Conservation (phyloP, 2,888 invertebrate species). For the Sinopyrophorus schimmeli region DNA sequence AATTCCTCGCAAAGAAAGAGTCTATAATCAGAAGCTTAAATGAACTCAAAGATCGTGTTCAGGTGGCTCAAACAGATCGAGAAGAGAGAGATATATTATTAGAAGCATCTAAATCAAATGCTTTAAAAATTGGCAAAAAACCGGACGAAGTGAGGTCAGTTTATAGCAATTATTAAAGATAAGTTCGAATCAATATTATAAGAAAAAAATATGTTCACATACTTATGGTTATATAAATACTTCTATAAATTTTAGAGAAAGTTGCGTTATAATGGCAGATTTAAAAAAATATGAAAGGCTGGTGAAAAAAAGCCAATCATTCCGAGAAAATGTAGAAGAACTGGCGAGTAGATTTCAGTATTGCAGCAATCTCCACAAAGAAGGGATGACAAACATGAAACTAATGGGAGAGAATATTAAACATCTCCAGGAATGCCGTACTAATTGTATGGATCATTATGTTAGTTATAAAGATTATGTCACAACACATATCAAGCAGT, state of each 20-base stretch:
- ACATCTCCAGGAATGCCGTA: too few species aligned
- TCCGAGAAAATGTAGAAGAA: conserved; percentile 42
- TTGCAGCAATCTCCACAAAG: conserved; percentile 46
- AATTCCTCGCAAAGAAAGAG: too few species aligned
- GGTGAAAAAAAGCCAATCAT: conserved; percentile 54
- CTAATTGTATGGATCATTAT: too few species aligned
- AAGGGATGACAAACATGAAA: conserved; percentile 43
- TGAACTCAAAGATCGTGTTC: conserved; percentile 39
- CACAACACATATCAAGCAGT: conserved; percentile 50
- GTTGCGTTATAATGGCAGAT: conserved; percentile 50
- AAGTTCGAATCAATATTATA: too few species aligned
- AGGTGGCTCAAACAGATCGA: conserved; percentile 30
- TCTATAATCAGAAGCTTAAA: conserved; percentile 42
- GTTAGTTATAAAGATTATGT: too few species aligned
- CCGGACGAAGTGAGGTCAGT: conserved; percentile 60
- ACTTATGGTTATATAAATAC: not conserved
- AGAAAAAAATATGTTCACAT: not conserved
- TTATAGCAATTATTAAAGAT: too few species aligned
- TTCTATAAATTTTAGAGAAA: conserved; percentile 42
- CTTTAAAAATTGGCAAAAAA: conserved; percentile 56
- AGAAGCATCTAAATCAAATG: too few species aligned
- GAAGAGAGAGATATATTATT: too few species aligned
- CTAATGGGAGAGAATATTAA: conserved; percentile 40
- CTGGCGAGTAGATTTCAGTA: conserved; percentile 46
- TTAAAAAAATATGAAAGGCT: conserved; percentile 55